Evolutionary conservation across 1,140 invertebrate genomes (phyloP).

Genomic region (Bilobella aurantiaca): DNA sequence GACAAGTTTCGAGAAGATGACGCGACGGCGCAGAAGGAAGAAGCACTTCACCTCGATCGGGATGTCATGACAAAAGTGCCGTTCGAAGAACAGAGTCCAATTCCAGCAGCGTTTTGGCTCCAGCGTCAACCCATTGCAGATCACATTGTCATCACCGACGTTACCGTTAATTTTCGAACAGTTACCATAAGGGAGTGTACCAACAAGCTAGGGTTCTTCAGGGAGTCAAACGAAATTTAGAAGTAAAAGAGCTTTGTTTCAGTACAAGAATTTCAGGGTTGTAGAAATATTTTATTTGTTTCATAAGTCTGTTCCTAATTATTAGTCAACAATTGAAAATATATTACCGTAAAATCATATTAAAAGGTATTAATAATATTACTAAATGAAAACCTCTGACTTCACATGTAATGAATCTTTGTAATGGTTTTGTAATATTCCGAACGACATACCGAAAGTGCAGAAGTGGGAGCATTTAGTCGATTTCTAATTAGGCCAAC

Average conservation of each 20-base stretch:
- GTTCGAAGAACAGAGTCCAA: conserved; percentile 2
- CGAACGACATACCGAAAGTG: no score
- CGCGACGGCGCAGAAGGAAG: neutral
- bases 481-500: no score
- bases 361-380: no score
- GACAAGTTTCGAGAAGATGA: neutral
- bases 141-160: neutral
- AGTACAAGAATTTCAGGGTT: no score
- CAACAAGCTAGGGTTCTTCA: neutral
- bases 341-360: neutral
- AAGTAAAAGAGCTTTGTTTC: no score
- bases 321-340: neutral
- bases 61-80: neutral
- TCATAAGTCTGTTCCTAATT: no score
- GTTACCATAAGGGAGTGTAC: conserved; percentile 1
- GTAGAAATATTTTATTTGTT: no score
- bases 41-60: neutral
- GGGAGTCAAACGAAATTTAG: no score
- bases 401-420: no score
- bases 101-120: neutral
- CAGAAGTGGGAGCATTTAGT: no score
- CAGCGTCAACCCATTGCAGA: neutral
- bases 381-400: no score
- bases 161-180: neutral
- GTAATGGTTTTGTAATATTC: no score